Percentiles rank a stretch among this genome's conserved stretches.
phyloP scores from a whole-genome alignment of 1,140 invertebrate species.

The Odontomachus brunneus region DNA sequence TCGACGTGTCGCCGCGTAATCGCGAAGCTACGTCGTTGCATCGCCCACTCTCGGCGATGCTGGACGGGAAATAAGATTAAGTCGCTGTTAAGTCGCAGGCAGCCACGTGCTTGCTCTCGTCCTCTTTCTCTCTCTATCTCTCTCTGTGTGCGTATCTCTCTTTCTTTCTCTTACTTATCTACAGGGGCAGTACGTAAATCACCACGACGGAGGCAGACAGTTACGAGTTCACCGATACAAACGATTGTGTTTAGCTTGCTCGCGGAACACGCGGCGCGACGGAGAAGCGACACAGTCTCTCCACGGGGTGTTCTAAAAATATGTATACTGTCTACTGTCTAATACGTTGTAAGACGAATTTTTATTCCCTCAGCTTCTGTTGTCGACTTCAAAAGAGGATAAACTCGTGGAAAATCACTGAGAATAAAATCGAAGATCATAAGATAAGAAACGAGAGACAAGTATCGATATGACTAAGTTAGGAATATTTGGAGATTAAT shows the following conservation, averaged over 20 bases:
- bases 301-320: slow-evolving; percentile 51
- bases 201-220: slow-evolving; percentile 58
- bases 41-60: slow-evolving; percentile 58
- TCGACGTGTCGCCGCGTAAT: slow-evolving; percentile 51
- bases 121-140: background rate
- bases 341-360: background rate
- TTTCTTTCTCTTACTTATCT: slow-evolving; percentile 14
- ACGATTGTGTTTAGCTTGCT: slow-evolving; percentile 66
- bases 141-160: background rate
- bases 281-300: slow-evolving; percentile 37
- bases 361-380: background rate
- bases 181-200: slow-evolving; percentile 70
- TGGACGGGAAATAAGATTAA: slow-evolving; percentile 57
- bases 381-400: background rate
- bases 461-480: background rate
- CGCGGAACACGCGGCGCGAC: slow-evolving; percentile 41
- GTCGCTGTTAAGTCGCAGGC: slow-evolving; percentile 44
- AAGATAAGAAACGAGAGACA: background rate
- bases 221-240: slow-evolving; percentile 69
- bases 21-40: slow-evolving; percentile 19
- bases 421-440: background rate
- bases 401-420: background rate
- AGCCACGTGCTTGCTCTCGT: slow-evolving; percentile 35
- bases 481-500: background rate
- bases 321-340: background rate